phyloP scores from a whole-genome alignment of 2,888 invertebrate genomes.

The Portevinia maculata region DNA sequence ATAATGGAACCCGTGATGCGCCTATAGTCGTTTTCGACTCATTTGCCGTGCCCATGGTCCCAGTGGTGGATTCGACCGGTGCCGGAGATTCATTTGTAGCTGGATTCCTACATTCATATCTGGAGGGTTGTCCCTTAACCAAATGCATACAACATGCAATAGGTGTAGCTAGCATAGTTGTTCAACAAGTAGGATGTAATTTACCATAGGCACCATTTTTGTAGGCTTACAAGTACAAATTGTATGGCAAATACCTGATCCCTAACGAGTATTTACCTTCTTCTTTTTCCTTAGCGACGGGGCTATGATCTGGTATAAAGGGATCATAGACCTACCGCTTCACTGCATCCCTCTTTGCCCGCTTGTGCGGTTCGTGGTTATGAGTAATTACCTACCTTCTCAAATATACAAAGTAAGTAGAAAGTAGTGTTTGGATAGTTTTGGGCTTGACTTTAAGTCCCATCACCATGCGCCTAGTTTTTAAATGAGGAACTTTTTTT shows the following conservation, averaged over 20 bases:
- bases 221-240: slow-evolving; percentile 58
- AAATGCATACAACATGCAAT: slow-evolving; percentile 83
- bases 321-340: no score
- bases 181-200: slow-evolving; percentile 83
- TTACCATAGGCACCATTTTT: slow-evolving; percentile 78
- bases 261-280: no score
- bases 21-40: slow-evolving; percentile 76
- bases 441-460: slow-evolving; percentile 5
- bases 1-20: slow-evolving; percentile 77
- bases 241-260: neutral
- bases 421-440: slow-evolving; percentile 3
- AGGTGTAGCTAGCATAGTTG: slow-evolving; percentile 83
- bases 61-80: slow-evolving; percentile 85
- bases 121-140: slow-evolving; percentile 80
- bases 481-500: no score
- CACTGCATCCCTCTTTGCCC: no score
- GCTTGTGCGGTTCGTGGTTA: no score
- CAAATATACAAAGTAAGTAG: neutral
- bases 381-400: no score
- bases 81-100: slow-evolving; percentile 86
- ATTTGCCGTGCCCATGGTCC: slow-evolving; percentile 81
- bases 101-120: slow-evolving; percentile 84
- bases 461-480: slow-evolving; percentile 3
- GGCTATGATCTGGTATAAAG: no score
- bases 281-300: no score